These are phyloP conservation scores for Zygothrica quintamaculata DNA, from an alignment of 2,888 invertebrate species.

Conservation along the genomic window DNA sequence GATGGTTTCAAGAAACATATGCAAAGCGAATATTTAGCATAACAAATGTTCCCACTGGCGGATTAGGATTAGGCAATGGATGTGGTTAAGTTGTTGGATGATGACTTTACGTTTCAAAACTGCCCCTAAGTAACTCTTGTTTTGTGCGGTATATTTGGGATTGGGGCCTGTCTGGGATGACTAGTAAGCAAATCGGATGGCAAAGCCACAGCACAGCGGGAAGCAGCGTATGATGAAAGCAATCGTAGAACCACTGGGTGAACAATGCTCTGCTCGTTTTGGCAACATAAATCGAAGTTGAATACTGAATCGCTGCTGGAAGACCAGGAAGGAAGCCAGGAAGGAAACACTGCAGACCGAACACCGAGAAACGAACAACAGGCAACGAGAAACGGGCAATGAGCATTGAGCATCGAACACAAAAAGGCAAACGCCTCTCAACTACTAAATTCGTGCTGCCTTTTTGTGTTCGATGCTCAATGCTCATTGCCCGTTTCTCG, in stretches of 20 bases:
- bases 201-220: conserved; percentile 15
- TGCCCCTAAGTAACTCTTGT: conserved; percentile 15
- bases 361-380: conserved; percentile 5
- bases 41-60: conserved; percentile 48
- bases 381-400: background rate
- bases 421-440: background rate
- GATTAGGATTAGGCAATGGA: conserved; percentile 38
- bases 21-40: conserved; percentile 69
- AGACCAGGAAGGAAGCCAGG: conserved; percentile 41
- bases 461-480: background rate
- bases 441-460: too few relatives aligned
- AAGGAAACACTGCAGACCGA: conserved; percentile 62
- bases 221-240: background rate
- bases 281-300: conserved; percentile 72
- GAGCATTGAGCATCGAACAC: background rate
- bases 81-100: conserved; percentile 6
- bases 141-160: background rate
- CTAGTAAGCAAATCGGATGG: conserved; percentile 58
- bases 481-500: background rate
- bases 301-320: conserved; percentile 51
- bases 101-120: conserved; percentile 52
- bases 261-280: conserved; percentile 49
- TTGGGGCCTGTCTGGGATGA: conserved; percentile 33
- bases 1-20: conserved; percentile 39
- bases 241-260: conserved; percentile 9